A percentile compares a stretch with the other conserved stretches of the same genome.
These are phyloP conservation scores for Ranitomeya variabilis DNA, from an alignment of 2,113 vertebrate species.

Conservation along the genomic window DNA sequence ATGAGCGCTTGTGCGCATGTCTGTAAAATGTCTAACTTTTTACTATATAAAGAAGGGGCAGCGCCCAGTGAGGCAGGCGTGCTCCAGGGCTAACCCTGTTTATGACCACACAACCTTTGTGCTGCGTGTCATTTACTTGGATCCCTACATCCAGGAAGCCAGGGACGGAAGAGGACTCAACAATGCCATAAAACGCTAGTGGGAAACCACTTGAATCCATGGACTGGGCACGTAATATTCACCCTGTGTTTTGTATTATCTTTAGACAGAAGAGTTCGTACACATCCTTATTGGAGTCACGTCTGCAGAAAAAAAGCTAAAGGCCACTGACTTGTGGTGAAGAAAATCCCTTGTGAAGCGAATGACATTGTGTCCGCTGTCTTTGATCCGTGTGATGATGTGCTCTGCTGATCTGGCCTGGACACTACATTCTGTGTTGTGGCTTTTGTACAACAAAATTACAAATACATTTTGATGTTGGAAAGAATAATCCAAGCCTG, in stretches of 20 bases:
- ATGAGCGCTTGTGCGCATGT: too few relatives aligned
- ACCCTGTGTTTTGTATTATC: not conserved
- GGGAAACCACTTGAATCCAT: not conserved
- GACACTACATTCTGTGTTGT: not conserved
- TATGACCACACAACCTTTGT: too few relatives aligned
- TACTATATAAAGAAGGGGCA: too few relatives aligned
- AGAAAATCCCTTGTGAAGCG: conserved; percentile 15
- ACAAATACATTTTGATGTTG: conserved; percentile 41
- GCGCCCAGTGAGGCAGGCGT: too few relatives aligned
- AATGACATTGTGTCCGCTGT: not conserved
- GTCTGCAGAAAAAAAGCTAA: not conserved
- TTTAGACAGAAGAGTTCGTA: not conserved
- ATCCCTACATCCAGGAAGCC: too few relatives aligned
- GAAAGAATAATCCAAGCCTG: not conserved
- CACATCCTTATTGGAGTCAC: not conserved
- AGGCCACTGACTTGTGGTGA: not conserved
- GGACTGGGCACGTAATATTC: not conserved
- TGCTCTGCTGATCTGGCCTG: not conserved
- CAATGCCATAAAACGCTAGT: not conserved
- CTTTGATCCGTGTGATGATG: conserved; percentile 24
- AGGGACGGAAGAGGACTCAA: too few relatives aligned
- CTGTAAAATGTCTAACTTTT: too few relatives aligned
- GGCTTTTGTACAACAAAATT: not conserved
- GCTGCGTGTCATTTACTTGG: too few relatives aligned
- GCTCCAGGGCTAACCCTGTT: too few relatives aligned